Percentiles rank a stretch among this genome's conserved stretches.
Evolutionary conservation across 1,140 invertebrate genomes (phyloP).

Genomic region (Leptoteleia sp.): DNA sequence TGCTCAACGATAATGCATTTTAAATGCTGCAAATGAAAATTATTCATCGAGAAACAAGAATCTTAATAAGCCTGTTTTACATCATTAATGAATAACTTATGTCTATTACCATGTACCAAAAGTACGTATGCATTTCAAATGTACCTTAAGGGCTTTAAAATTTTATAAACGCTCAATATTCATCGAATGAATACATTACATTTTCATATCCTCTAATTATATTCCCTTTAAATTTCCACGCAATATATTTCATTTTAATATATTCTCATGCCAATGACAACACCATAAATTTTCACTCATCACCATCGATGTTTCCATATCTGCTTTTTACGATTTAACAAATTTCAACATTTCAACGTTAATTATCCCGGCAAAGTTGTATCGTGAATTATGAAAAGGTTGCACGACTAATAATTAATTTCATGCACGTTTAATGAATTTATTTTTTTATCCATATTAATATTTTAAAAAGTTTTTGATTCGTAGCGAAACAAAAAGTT

Average conservation of each 20-base stretch:
- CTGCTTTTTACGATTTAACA: neutral
- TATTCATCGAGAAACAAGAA: conserved; percentile 22
- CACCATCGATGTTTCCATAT: conserved; percentile 2
- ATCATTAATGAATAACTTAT: conserved; percentile 43
- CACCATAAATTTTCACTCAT: conserved; percentile 14
- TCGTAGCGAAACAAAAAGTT: too few relatives aligned
- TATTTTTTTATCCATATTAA: too few relatives aligned
- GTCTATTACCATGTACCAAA: conserved; percentile 23
- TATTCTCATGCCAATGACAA: conserved; percentile 11
- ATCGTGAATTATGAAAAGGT: too few relatives aligned
- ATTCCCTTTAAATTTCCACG: conserved; percentile 18
- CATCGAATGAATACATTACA: conserved; percentile 33
- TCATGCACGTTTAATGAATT: too few relatives aligned
- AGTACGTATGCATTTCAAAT: conserved; percentile 45
- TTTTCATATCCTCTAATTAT: conserved; percentile 22
- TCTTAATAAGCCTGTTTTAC: neutral
- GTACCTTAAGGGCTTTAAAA: conserved; percentile 28
- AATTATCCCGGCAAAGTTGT: conserved; percentile 10
- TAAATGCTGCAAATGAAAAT: conserved; percentile 16
- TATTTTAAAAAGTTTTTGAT: too few relatives aligned
- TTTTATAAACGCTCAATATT: conserved; percentile 41
- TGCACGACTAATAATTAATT: too few relatives aligned
- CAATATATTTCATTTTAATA: conserved; percentile 6
- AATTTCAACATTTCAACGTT: conserved; percentile 1
- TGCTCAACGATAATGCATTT: conserved; percentile 31